These are phyloP conservation scores for Thumatha senex DNA, from an alignment of 2,888 invertebrate species.

Conservation along the genomic window DNA sequence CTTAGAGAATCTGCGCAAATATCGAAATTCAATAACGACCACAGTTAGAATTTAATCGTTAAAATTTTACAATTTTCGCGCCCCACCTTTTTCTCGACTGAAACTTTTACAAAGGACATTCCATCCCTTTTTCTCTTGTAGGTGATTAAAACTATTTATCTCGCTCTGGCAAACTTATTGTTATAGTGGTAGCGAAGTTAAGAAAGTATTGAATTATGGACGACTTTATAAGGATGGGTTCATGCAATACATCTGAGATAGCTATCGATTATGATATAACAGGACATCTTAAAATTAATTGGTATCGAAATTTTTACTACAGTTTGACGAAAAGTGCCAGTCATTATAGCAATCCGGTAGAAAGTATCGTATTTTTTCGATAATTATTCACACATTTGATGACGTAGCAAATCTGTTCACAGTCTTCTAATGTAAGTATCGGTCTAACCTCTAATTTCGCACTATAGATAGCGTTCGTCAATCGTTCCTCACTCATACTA, in stretches of 20 bases:
- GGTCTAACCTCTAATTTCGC: too few relatives aligned
- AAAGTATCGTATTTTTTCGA: too few relatives aligned
- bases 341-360: too few relatives aligned
- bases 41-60: constrained; percentile 40
- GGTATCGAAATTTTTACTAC: too few relatives aligned
- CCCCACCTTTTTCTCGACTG: constrained; percentile 42
- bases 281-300: too few relatives aligned
- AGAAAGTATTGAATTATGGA: constrained; percentile 75
- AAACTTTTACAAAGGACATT: constrained; percentile 62
- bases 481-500: too few relatives aligned
- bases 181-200: constrained; percentile 66
- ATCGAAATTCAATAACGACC: neutral
- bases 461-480: too few relatives aligned
- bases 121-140: constrained; percentile 34
- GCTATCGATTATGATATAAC: neutral
- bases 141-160: constrained; percentile 29
- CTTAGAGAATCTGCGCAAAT: too few relatives aligned
- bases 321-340: too few relatives aligned
- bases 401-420: too few relatives aligned
- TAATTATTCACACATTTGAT: too few relatives aligned
- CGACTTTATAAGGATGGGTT: constrained; percentile 38
- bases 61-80: constrained; percentile 66
- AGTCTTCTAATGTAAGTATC: too few relatives aligned
- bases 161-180: constrained; percentile 58
- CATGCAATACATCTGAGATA: constrained; percentile 24